These are phyloP conservation scores for Rhinophrynus dorsalis DNA, from an alignment of 2,797 vertebrate species.

Conservation along the genomic window DNA sequence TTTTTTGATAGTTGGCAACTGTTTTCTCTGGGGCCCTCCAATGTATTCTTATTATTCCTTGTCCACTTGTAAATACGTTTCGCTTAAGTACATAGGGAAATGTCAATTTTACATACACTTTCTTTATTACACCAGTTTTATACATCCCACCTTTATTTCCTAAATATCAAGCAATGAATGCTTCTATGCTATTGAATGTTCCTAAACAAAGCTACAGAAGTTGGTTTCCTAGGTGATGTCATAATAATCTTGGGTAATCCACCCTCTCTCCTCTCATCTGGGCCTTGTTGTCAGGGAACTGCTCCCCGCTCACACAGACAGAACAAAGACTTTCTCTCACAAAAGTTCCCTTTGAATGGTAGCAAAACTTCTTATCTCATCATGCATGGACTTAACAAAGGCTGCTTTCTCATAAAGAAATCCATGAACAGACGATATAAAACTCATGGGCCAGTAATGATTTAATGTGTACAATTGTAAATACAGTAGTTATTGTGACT, in stretches of 20 bases:
- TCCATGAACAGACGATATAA: background rate
- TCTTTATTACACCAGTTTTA: too few species aligned
- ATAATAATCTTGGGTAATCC: background rate
- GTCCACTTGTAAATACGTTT: too few species aligned
- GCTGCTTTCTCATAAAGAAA: background rate
- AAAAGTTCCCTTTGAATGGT: background rate
- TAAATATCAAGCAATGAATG: background rate
- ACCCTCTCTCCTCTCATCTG: background rate
- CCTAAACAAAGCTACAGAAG: background rate
- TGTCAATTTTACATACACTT: too few species aligned
- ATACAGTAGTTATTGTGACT: too few species aligned
- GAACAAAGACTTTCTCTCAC: conserved; percentile 1
- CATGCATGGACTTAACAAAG: background rate
- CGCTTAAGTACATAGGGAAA: too few species aligned
- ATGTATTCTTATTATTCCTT: too few species aligned
- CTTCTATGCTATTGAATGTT: background rate
- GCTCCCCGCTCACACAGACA: background rate
- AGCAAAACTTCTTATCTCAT: background rate
- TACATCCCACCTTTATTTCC: background rate
- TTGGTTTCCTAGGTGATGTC: conserved; percentile 1
- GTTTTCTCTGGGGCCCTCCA: too few species aligned
- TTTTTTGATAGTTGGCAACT: too few species aligned
- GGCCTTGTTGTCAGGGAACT: background rate
- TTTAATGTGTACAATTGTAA: background rate
- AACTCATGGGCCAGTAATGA: background rate